Evolutionary conservation across 2,888 invertebrate genomes (phyloP), one percentile per base, ranked within the genome.

Genomic region (Orthosia cruda): DNA sequence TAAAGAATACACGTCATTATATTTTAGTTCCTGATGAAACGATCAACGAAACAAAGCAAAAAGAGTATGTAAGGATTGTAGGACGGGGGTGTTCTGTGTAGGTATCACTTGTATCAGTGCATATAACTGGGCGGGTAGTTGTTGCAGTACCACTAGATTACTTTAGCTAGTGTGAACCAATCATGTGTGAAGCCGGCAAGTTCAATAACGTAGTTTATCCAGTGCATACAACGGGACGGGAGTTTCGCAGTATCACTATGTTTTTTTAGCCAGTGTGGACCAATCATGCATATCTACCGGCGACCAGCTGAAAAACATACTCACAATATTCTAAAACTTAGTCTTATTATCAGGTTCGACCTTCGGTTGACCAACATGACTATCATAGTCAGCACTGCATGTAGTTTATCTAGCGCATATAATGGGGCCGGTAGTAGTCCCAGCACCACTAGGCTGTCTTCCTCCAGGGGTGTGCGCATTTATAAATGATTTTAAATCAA

Each of bases 201-300:
- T n/a, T n/a, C n/a, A n/a, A n/a, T n/a, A n/a, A 55, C 95, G 92
- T 3, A 93, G 71, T 0, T 93, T 91, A 18, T 96, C 95, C 45
- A 96, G 87, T 0, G 95, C 94, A 82, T 90, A 97, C n/a, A 95
- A 68, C 0, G 97, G 97, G 0, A 93, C 95, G 1, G 96, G 96
- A 95, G 74, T 87, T 97, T 62, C 91, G 90, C 63, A 97, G 78
- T 0, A 92, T 91, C 2, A 89, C 90, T 3, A 96, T 32, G 32
- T 32, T 32, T 32, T 32, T 32, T 32, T 4, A 32, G 32, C 32
- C 4, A 32, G 32, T 32, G 32, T 32, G 32, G 4, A 32, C 32
- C 3, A 4, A 32, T 32, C 32, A 32, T 32, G 4, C 4, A 32
- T 32, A 26, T 26, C 26, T n/a, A n/a, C n/a, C n/a, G n/a, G n/a